Base-by-base conservation (phyloP, 1,140 invertebrate species). In the Schlechtendalia chinensis region DNA sequence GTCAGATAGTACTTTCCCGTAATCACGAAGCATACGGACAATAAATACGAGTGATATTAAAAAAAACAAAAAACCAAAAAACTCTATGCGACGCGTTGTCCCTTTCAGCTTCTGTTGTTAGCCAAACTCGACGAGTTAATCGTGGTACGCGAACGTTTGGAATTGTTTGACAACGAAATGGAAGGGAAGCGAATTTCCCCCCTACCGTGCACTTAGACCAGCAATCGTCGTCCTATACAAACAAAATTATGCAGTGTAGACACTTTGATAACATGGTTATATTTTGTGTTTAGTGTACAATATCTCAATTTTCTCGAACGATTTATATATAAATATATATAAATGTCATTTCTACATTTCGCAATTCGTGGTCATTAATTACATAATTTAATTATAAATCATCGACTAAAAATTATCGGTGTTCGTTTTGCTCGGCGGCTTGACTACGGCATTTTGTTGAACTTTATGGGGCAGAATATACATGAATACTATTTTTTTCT, bases 51-150 rank as follows among this genome's bases (percentile, higher is more conserved):
- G n/a, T n/a, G 72, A 39, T 39, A 39, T 4, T 58, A 54, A 27
- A 75, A 75, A 75, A 56, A 75, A 61, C 56, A 77, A 29, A 58
- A 77, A 77, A 77, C 17, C 54, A 14, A 45, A 77, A 17, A 59
- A 77, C 74, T 56, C 74, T 59, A 29, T 12, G n/a, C 74, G 29
- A 10, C 32, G 56, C 32, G 72, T 32, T 22, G 32, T 77, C 74
- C 74, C 56, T 61, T 12, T 54, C 59, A 16, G 12, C 50, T 32
- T 19, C 74, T 59, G 71, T 17, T 45, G 32, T 58, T 27, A 17
- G 50, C 16, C 71, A n/a, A 39, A 54, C 71, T 0, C 50, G 67
- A 29, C 5, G 53, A 27, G 50, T 19, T 32, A 45, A 22, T n/a
- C 32, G 39, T 67, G 63, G 27, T n/a, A 29, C 39, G 8, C 39